Evolutionary conservation across 2,797 vertebrate genomes (phyloP).

Genomic region (Chanos chanos): DNA sequence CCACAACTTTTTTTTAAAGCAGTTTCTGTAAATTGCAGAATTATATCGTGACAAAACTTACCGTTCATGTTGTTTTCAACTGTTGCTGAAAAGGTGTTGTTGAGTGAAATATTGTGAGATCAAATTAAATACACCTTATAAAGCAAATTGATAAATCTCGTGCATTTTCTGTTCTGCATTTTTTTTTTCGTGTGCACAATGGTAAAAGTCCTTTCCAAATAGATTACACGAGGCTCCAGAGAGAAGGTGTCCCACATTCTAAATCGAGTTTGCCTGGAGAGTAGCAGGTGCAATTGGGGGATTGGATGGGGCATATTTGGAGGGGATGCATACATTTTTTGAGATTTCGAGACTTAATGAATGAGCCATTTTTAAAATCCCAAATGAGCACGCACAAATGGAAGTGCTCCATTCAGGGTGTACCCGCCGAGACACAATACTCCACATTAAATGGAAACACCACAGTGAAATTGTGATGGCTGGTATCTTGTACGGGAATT

Average conservation of each 20-base stretch:
- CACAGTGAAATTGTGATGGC: too few relatives aligned
- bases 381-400: constrained; percentile 25
- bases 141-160: too few relatives aligned
- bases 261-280: constrained; percentile 45
- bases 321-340: constrained; percentile 1
- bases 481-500: too few relatives aligned
- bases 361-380: constrained; percentile 43
- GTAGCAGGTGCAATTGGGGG: constrained; percentile 5
- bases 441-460: constrained; percentile 18
- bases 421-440: constrained; percentile 27
- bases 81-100: too few relatives aligned
- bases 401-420: constrained; percentile 42
- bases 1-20: too few relatives aligned
- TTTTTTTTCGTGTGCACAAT: background rate
- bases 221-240: constrained; percentile 1
- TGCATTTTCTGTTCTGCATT: background rate
- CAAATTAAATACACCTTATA: too few relatives aligned
- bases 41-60: too few relatives aligned
- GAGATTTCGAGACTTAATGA: constrained; percentile 31
- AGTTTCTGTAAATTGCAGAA: too few relatives aligned
- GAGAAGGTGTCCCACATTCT: constrained; percentile 47
- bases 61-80: too few relatives aligned
- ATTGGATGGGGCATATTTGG: constrained; percentile 13
- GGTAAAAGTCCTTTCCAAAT: background rate
- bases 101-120: too few relatives aligned